Conservation (phyloP, 1,140 invertebrate genomes). For the Hylyphantes graminicola region DNA sequence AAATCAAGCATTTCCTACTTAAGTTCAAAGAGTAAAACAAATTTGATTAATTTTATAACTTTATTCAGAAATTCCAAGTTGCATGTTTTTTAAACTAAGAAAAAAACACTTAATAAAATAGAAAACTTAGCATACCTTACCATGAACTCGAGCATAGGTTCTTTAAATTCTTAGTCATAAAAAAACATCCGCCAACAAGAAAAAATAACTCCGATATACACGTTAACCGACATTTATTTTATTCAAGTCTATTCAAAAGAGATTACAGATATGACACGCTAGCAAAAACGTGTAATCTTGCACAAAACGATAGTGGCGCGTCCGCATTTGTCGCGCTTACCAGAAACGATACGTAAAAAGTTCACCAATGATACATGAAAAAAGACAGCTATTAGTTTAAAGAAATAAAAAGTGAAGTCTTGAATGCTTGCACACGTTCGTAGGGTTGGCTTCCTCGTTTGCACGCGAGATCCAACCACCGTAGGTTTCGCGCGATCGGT, state of each 20-base stretch:
- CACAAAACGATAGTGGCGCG: constrained; percentile 10
- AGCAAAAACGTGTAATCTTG: constrained; percentile 6
- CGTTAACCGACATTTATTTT: constrained; percentile 39
- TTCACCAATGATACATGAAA: constrained; percentile 38
- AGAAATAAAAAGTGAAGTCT: constrained; percentile 51
- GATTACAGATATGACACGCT: constrained; percentile 41
- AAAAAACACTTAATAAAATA: too few relatives aligned
- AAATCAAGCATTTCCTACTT: too few relatives aligned
- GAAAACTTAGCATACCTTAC: too few relatives aligned
- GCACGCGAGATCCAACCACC: constrained; percentile 55
- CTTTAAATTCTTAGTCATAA: too few relatives aligned
- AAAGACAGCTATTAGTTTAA: constrained; percentile 47
- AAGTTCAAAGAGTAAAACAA: too few relatives aligned
- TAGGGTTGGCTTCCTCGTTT: constrained; percentile 26
- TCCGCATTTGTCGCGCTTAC: constrained; percentile 15
- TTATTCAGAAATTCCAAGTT: too few relatives aligned
- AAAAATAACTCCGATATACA: neutral
- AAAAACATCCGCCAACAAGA: neutral
- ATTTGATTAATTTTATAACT: too few relatives aligned
- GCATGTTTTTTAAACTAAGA: too few relatives aligned
- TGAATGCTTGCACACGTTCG: constrained; percentile 32
- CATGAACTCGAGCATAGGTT: too few relatives aligned
- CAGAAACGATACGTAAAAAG: constrained; percentile 20
- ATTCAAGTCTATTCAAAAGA: constrained; percentile 37
- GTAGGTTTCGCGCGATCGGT: constrained; percentile 44